These are phyloP conservation scores for Gordius sp. DNA, from an alignment of 2,888 invertebrate genomes.

Conservation along the genomic window DNA sequence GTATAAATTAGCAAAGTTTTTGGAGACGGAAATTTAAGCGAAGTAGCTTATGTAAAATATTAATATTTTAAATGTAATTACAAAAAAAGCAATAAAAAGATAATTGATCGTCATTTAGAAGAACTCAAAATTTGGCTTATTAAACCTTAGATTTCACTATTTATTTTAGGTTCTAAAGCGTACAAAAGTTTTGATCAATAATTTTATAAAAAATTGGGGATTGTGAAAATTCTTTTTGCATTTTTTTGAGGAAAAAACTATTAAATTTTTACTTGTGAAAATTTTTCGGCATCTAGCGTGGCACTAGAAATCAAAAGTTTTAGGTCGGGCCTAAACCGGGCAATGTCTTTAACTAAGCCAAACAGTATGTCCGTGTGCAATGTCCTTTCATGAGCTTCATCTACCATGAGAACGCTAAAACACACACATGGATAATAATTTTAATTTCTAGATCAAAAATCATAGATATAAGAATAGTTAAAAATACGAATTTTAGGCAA, in stretches of 20 bases:
- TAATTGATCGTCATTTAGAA: too few species aligned
- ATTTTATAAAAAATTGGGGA: background rate
- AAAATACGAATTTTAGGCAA: background rate
- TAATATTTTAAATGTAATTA: too few species aligned
- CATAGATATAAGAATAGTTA: too few species aligned
- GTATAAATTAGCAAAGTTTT: too few species aligned
- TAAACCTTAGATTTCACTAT: too few species aligned
- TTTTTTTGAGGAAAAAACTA: background rate
- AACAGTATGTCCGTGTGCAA: constrained; percentile 91
- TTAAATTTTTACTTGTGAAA: constrained; percentile 39
- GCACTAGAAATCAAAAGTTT: constrained; percentile 90
- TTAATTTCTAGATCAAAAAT: too few species aligned
- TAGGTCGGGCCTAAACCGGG: constrained; percentile 64
- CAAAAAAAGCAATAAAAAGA: too few species aligned
- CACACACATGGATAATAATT: too few species aligned
- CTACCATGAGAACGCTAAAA: constrained; percentile 87
- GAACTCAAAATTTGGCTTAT: too few species aligned
- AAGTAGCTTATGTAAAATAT: too few species aligned
- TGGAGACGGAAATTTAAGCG: too few species aligned
- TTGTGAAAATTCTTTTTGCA: background rate
- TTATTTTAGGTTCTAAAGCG: too few species aligned
- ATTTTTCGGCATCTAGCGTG: constrained; percentile 86
- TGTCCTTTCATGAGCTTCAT: constrained; percentile 94
- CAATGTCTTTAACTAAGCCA: constrained; percentile 71
- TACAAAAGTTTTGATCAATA: background rate